Evolutionary conservation across 30 jellyfish, hydroid and myxozoan species (phyloP).

Genomic region (Turritopsis rubra): DNA sequence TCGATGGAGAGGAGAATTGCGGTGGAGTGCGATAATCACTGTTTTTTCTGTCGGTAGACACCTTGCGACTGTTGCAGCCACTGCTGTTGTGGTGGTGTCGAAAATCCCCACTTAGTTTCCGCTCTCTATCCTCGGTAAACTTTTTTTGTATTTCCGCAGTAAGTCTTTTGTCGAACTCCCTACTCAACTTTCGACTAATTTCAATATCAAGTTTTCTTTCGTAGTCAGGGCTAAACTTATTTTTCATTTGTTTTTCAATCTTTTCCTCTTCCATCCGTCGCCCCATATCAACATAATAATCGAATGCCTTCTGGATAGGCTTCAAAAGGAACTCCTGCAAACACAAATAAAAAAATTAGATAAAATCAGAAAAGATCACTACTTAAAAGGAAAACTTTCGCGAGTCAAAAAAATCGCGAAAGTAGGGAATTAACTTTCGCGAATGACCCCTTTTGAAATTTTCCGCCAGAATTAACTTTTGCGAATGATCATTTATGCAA

Average conservation of each 20-base stretch:
- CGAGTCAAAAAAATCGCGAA: too few relatives aligned
- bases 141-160: conserved; percentile 34
- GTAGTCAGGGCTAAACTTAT: conserved; percentile 27
- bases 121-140: conserved; percentile 26
- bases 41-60: conserved; percentile 8
- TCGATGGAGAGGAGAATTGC: conserved; percentile 10
- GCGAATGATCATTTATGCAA: too few relatives aligned
- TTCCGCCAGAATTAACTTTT: too few relatives aligned
- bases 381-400: background rate
- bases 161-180: conserved; percentile 34
- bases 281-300: conserved; percentile 85
- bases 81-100: conserved; percentile 18
- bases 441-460: too few relatives aligned
- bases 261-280: conserved; percentile 81
- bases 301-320: conserved; percentile 78
- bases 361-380: background rate
- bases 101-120: conserved; percentile 15
- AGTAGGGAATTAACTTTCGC: too few relatives aligned
- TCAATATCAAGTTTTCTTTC: conserved; percentile 32
- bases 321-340: conserved; percentile 50
- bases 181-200: conserved; percentile 32
- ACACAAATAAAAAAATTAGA: background rate
- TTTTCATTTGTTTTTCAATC: conserved; percentile 53
- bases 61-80: conserved; percentile 28
- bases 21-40: conserved; percentile 20